Conservation (phyloP, 1,140 invertebrate genomes). For the Varroa destructor region DNA sequence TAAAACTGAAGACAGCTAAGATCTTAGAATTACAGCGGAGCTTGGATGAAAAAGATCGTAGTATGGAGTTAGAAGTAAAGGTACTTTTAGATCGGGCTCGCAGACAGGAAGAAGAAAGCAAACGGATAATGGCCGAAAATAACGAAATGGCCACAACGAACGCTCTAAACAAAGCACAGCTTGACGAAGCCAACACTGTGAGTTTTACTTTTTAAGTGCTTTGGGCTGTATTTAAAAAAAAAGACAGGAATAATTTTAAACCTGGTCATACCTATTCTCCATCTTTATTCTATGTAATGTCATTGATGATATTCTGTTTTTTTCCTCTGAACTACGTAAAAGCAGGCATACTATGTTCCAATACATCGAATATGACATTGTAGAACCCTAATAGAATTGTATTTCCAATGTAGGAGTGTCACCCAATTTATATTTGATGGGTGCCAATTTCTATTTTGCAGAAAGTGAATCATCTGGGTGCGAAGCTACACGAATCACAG, state of each 20-base stretch:
- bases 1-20: conserved; percentile 8
- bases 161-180: neutral
- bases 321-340: no score
- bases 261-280: no score
- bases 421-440: no score
- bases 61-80: neutral
- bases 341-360: no score
- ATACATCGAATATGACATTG: no score
- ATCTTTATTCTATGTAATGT: no score
- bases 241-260: no score
- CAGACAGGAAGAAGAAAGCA: neutral
- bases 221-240: no score
- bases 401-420: no score
- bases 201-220: neutral
- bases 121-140: conserved; percentile 13
- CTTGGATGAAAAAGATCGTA: neutral
- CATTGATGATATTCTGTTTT: no score
- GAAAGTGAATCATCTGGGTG: conserved; percentile 1
- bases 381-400: no score
- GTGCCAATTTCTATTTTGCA: neutral
- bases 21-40: neutral
- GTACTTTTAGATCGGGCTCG: neutral
- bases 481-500: conserved; percentile 6
- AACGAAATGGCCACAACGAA: neutral
- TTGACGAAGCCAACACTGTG: conserved; percentile 13